Conservation (phyloP, 2,888 invertebrate species). For the Drosophila neotestacea region DNA sequence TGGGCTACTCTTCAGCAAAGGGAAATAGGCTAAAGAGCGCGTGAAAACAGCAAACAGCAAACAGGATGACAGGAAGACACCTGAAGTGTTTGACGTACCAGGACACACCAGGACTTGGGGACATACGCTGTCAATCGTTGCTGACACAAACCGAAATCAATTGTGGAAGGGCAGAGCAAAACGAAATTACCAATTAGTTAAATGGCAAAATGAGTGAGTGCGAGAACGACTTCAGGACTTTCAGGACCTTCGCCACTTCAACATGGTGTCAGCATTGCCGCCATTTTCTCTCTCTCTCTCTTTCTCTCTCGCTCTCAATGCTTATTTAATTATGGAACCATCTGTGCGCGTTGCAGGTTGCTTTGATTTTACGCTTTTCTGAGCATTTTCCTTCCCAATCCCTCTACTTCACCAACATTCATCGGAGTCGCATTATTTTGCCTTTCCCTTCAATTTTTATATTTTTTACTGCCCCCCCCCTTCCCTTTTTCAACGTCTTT, state of each 20-base stretch:
- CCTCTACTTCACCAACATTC: not conserved
- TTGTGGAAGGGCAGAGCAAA: conserved; percentile 66
- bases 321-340: conserved; percentile 82
- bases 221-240: conserved; percentile 36
- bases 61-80: conserved; percentile 49
- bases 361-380: conserved; percentile 82
- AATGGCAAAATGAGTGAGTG: conserved; percentile 77
- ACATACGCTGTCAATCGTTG: conserved; percentile 64
- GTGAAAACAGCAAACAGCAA: conserved; percentile 53
- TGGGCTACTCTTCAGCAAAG: conserved; percentile 52
- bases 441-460: conserved; percentile 25
- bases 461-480: conserved; percentile 13
- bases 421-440: conserved; percentile 38
- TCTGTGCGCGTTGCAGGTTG: conserved; percentile 78
- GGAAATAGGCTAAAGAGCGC: conserved; percentile 79
- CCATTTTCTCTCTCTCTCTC: conserved; percentile 25
- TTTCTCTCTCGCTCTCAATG: conserved; percentile 46
- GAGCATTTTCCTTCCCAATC: conserved; percentile 51
- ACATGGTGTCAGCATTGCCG: conserved; percentile 57
- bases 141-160: conserved; percentile 76
- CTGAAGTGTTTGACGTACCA: conserved; percentile 58
- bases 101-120: conserved; percentile 19
- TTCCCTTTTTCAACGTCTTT: conserved; percentile 2
- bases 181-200: conserved; percentile 79
- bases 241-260: conserved; percentile 39